A percentile compares a stretch with the other conserved stretches of the same genome.
Evolutionary conservation across 2,113 vertebrate genomes (phyloP).

Genomic region (Halichoerus grypus): DNA sequence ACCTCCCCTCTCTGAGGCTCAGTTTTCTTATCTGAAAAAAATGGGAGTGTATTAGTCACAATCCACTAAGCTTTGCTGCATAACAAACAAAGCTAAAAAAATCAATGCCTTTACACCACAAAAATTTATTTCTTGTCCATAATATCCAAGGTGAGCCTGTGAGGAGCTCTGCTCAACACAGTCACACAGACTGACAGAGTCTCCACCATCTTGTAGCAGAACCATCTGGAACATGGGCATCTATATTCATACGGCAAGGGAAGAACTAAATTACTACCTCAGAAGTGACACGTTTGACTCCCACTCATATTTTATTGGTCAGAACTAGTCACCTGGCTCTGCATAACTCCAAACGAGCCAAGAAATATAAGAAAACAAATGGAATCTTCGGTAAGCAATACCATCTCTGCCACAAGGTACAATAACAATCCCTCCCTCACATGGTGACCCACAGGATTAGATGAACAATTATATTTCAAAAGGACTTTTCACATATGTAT

Average conservation of each 20-base stretch:
- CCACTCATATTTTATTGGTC: neutral
- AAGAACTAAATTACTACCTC: neutral
- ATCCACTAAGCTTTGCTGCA: neutral
- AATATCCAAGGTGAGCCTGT: neutral
- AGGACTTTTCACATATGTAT: neutral
- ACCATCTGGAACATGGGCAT: neutral
- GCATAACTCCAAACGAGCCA: neutral
- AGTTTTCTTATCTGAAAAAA: slow-evolving; percentile 14
- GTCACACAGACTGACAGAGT: neutral
- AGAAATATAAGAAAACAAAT: neutral
- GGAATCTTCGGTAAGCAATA: neutral
- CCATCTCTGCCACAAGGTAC: neutral
- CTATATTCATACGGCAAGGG: neutral
- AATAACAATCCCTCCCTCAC: neutral
- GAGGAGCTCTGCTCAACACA: neutral
- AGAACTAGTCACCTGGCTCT: neutral
- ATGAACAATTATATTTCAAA: neutral
- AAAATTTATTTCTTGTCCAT: neutral
- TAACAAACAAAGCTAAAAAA: neutral
- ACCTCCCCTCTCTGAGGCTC: neutral
- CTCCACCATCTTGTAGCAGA: neutral
- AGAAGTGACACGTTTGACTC: neutral
- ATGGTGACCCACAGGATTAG: neutral
- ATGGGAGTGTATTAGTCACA: neutral
- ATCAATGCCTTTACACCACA: neutral